Evolutionary conservation across 2,113 vertebrate genomes (phyloP).

Genomic region (Strigops habroptila): DNA sequence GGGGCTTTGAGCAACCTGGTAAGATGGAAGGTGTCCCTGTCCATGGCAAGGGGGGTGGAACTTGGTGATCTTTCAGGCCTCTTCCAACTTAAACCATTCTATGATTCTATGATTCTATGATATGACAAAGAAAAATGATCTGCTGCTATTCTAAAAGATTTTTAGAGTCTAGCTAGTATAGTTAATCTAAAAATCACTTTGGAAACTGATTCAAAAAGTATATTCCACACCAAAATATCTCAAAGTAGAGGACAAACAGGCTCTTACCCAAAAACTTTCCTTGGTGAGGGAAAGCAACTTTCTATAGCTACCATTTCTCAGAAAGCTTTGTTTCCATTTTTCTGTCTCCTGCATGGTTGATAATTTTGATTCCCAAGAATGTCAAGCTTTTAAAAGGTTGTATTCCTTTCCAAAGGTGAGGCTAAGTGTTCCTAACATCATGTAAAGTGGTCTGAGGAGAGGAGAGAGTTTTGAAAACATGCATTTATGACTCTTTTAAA

Average conservation of each 20-base stretch:
- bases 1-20: not conserved
- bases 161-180: not conserved
- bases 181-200: not conserved
- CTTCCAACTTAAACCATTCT: not conserved
- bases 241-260: not conserved
- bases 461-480: conserved; percentile 32
- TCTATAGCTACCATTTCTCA: not conserved
- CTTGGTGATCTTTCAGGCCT: not conserved
- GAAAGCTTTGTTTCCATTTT: not conserved
- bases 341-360: not conserved
- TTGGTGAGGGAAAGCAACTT: not conserved
- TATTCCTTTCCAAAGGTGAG: not conserved
- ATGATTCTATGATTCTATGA: not conserved
- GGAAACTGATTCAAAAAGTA: not conserved
- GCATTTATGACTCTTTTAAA: conserved; percentile 10
- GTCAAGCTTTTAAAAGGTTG: conserved; percentile 35
- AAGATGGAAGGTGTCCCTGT: not conserved
- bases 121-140: not conserved
- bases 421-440: conserved; percentile 25
- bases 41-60: not conserved
- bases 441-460: conserved; percentile 21
- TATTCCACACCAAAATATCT: not conserved
- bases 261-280: not conserved
- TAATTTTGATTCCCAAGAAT: conserved; percentile 5
- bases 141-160: not conserved